These are phyloP conservation scores for Illadopsis cleaveri DNA, from an alignment of 2,113 vertebrate species.

Conservation along the genomic window DNA sequence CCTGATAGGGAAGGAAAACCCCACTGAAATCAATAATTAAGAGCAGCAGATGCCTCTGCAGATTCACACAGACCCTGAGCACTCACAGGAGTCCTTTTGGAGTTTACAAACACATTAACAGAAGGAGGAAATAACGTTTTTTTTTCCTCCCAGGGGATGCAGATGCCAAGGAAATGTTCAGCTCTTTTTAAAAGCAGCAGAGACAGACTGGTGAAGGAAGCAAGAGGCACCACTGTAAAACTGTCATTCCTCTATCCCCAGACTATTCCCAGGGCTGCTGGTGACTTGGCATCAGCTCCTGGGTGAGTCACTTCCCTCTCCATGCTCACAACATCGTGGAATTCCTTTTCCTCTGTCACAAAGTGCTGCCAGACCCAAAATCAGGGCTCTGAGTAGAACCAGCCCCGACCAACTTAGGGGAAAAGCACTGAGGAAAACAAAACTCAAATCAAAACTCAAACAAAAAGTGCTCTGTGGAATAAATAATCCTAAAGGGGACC, in stretches of 20 bases:
- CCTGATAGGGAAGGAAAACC: neutral
- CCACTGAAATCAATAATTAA: neutral
- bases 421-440: neutral
- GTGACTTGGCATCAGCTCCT: neutral
- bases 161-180: neutral
- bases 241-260: neutral
- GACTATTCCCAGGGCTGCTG: neutral
- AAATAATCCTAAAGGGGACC: neutral
- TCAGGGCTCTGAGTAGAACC: neutral
- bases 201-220: neutral
- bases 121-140: neutral
- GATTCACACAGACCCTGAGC: neutral
- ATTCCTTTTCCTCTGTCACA: neutral
- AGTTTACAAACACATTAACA: conserved; percentile 13
- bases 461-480: neutral
- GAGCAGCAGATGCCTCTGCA: neutral
- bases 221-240: neutral
- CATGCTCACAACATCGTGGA: neutral
- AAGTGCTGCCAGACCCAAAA: neutral
- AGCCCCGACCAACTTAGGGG: neutral
- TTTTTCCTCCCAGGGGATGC: neutral
- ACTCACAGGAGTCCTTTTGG: neutral
- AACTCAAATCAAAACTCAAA: neutral
- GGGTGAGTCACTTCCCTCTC: conserved; percentile 37
- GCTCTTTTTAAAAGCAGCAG: neutral